These are phyloP conservation scores for Hyposmocoma kahamanoa DNA, from an alignment of 1,140 invertebrate genomes.

Conservation along the genomic window DNA sequence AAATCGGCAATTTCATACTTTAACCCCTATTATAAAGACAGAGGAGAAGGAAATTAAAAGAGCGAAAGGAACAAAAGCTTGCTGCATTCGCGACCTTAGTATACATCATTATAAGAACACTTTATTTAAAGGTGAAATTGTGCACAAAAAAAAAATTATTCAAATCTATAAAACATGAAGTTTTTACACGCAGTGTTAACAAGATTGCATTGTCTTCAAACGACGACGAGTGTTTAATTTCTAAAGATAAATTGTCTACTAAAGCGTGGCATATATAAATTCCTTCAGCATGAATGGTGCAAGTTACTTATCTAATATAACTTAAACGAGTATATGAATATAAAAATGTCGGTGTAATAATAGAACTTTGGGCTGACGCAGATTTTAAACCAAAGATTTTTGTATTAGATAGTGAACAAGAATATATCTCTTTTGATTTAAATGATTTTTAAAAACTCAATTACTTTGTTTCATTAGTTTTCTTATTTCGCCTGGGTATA, in stretches of 20 bases:
- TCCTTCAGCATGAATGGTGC: background rate
- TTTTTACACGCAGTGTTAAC: slow-evolving; percentile 7
- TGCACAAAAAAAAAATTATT: slow-evolving; percentile 3
- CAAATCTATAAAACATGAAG: slow-evolving; percentile 6
- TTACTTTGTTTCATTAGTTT: no score
- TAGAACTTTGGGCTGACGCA: background rate
- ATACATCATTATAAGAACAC: background rate
- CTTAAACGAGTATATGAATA: background rate
- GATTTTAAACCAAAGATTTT: background rate
- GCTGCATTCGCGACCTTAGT: background rate
- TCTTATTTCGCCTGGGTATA: no score
- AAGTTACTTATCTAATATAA: background rate
- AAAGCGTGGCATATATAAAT: background rate
- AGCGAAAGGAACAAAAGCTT: slow-evolving; percentile 1
- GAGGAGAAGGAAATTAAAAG: background rate
- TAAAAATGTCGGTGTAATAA: background rate
- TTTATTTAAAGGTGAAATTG: slow-evolving; percentile 1
- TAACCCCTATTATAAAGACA: no score
- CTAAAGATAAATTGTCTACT: slow-evolving; percentile 1
- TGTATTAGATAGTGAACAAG: background rate
- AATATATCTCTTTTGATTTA: background rate
- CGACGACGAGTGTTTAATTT: slow-evolving; percentile 7
- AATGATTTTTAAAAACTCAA: background rate
- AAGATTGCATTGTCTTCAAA: slow-evolving; percentile 6
- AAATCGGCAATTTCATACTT: no score